These are phyloP conservation scores for Drosophila rellima DNA, from an alignment of 2,888 invertebrate genomes.

Conservation along the genomic window DNA sequence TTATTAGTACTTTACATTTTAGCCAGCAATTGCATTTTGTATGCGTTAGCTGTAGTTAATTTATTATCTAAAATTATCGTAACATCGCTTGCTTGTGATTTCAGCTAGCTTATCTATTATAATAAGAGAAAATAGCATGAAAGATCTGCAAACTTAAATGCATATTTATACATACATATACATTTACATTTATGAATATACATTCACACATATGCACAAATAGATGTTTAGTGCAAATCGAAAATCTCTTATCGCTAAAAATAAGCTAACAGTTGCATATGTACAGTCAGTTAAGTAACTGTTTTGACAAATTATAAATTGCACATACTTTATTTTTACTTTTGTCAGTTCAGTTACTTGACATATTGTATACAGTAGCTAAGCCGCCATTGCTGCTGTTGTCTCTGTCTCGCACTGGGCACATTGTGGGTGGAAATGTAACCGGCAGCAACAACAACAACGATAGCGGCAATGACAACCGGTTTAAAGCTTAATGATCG, in stretches of 20 bases:
- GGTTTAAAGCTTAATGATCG: conserved; percentile 57
- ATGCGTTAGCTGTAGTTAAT: conserved; percentile 12
- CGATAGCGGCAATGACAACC: conserved; percentile 43
- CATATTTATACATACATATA: too few relatives aligned
- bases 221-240: conserved; percentile 9
- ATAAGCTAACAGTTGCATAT: conserved; percentile 27
- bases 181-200: too few relatives aligned
- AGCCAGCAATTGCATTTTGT: conserved; percentile 9
- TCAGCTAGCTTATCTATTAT: neutral
- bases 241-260: conserved; percentile 34
- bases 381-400: conserved; percentile 19
- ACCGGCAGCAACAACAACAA: conserved; percentile 29
- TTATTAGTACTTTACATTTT: conserved; percentile 22
- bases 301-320: neutral
- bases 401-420: conserved; percentile 20
- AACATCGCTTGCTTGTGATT: conserved; percentile 5
- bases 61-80: conserved; percentile 1
- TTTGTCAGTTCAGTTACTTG: neutral
- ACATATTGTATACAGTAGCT: conserved; percentile 30
- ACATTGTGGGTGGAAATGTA: conserved; percentile 59
- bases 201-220: conserved; percentile 3
- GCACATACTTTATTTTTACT: too few relatives aligned
- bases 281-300: neutral
- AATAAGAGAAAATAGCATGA: neutral
- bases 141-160: neutral